Evolutionary conservation across 2,888 invertebrate species (phyloP), one percentile per base, ranked within the genome.

Genomic region (Noctua janthina): DNA sequence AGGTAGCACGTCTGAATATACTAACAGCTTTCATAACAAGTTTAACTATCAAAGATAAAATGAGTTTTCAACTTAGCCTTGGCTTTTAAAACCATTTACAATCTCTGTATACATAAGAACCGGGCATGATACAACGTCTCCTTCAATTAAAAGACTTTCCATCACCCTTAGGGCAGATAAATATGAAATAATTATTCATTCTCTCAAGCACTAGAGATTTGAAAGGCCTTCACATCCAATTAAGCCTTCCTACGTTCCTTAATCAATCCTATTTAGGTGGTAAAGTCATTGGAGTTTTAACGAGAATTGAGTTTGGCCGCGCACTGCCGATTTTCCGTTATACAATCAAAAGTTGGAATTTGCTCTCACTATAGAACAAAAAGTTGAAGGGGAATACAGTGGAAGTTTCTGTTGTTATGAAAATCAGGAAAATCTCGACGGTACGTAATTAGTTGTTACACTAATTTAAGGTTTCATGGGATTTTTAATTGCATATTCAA

Each of bases 211-310:
- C 77, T 83, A 83, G 79, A 85, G 78, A 83, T 82, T 83, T 79
- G 78, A 76, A 77, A 82, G 74, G 86, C 86, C 87, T 90, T 89
- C 87, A 88, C 81, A 85, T 90, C 85, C 87, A 92, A 91, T 91
- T 91, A 92, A 86, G 83, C 83, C 81, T 89, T 86, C 84, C 88
- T 87, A 83, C 76, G 85, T 88, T 88, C 86, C 84, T 86, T 91
- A 89, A 91, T 90, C 88, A 90, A 89, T 87, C 89, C 89, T 82
- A 86, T 87, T 89, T 91, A 88, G 79, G 84, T 77, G 86, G 81
- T 89, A 80, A 82, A 90, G 84, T 87, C 84, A 87, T 88, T 82
- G 84, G 87, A 89, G 86, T 88, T 90, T 90, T 88, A 88, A 90
- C 84, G 83, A 88, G 90, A 85, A 79, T 81, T 23, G 85, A 87